These are phyloP conservation scores for Cherax destructor DNA, from an alignment of 1,140 invertebrate species.

Conservation along the genomic window DNA sequence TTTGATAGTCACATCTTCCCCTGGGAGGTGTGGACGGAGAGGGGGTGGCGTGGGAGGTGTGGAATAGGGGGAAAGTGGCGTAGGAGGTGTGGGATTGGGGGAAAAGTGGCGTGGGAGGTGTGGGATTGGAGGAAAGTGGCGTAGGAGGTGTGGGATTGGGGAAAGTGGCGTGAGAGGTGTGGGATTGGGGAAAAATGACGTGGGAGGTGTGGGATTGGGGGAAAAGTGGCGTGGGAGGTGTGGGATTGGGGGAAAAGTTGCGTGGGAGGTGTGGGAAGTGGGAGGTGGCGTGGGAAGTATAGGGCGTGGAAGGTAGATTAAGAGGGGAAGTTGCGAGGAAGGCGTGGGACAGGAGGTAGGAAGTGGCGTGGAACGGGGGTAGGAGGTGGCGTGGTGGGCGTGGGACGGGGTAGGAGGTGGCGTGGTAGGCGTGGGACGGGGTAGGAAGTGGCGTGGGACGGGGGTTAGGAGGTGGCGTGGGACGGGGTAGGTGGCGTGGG, in stretches of 20 bases:
- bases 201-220: background rate
- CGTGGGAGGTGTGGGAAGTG: background rate
- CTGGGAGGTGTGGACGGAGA: background rate
- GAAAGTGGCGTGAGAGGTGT: background rate
- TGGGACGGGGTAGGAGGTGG: background rate
- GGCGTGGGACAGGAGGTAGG: background rate
- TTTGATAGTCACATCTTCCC: constrained; percentile 22
- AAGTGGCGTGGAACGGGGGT: background rate
- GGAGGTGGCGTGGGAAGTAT: background rate
- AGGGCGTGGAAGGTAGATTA: background rate
- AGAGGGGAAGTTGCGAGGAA: background rate
- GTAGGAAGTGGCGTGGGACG: background rate
- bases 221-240: too few relatives aligned
- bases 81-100: too few relatives aligned
- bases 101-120: background rate
- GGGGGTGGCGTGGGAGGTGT: background rate
- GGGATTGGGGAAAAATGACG: background rate
- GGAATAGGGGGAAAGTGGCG: too few relatives aligned
- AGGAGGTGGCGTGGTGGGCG: background rate
- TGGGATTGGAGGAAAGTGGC: background rate
- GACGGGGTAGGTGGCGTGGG: background rate
- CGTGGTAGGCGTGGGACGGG: background rate
- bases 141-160: background rate
- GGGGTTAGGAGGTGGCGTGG: background rate
- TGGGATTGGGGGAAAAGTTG: background rate